A percentile compares a stretch with the other conserved stretches of the same genome.
phyloP scores from a whole-genome alignment of 2,797 vertebrate genomes.

The Steatocranus sp. region DNA sequence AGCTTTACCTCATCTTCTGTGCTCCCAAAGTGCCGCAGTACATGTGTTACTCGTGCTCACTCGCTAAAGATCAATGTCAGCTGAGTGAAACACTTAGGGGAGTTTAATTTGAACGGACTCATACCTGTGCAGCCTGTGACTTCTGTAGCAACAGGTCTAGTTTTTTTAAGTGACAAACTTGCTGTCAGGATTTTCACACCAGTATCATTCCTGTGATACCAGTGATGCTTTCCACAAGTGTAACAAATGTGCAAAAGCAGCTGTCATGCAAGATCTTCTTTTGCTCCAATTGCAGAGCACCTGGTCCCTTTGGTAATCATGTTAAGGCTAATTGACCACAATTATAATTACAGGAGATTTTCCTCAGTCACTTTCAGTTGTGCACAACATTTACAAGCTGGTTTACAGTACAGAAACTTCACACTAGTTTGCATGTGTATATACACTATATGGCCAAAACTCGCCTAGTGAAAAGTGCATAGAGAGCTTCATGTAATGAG shows the following conservation, averaged over 20 bases:
- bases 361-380: constrained; percentile 38
- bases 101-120: not conserved
- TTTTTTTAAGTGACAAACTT: not conserved
- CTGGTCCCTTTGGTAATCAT: constrained; percentile 28
- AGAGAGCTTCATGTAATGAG: not conserved
- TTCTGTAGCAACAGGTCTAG: not conserved
- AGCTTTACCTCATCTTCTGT: constrained; percentile 3
- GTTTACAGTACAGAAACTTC: not conserved
- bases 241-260: not conserved
- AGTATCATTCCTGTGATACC: not conserved
- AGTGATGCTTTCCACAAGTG: not conserved
- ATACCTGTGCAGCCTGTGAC: not conserved
- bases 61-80: constrained; percentile 30
- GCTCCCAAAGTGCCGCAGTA: not conserved
- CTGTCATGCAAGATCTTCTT: not conserved
- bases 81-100: constrained; percentile 5
- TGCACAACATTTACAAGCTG: not conserved
- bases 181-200: not conserved
- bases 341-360: constrained; percentile 28
- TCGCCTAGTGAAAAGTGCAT: not conserved
- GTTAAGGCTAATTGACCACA: constrained; percentile 47
- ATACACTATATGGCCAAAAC: not conserved
- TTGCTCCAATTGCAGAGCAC: not conserved
- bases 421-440: not conserved
- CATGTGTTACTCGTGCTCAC: constrained; percentile 18